Evolutionary conservation across 1,140 invertebrate species (phyloP), one percentile per base, ranked within the genome.

Genomic region (Coptotermes formosanus): DNA sequence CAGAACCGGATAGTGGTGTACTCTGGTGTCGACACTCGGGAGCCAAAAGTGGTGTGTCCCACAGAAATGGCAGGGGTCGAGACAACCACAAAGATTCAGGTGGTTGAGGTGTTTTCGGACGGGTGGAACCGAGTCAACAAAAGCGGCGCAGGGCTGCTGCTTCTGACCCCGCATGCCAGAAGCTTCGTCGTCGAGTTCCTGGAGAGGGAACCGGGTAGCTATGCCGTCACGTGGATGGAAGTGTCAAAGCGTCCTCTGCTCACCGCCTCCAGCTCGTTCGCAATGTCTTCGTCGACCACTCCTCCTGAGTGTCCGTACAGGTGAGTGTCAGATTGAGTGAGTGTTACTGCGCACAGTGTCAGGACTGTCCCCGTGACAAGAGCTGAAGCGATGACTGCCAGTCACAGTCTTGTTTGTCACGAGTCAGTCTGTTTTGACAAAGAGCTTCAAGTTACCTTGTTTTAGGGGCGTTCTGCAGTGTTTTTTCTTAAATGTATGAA

Each of bases 201-300:
- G 8, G 94, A 95, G 89, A 92, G 93, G 38, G 95, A 96, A 88
- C 93, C 93, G 9, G 95, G 94, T 0, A 94, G 93, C 88, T 96
- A 96, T 89, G 92, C 92, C 11, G 94, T 96, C 45, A 94, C 94
- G 84, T 96, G 95, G 95, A 95, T 96, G 91, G 95, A 96, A 87
- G 93, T 96, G 43, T 95, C 95, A 44, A 96, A 95, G 88, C 93
- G 95, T 88, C 93, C 94, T 0, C 91, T 92, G 0, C 88, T 92
- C 25, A 91, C 91, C 19, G 92, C 92, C 25, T 91, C 91, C 43
- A 92, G 91, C 85, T 92, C 93, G 32, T 92, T 94, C 86, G 91
- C 94, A 21, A 91, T 94, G 85, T 92, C 55, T 88, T 88, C 83
- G 88, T 43, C 69, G 64, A 32, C 75, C 48, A 81, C 85, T 38